Percentiles rank a stretch among this genome's conserved stretches.
phyloP scores from a whole-genome alignment of 64 coral and sea anemone genomes.

The Dendronephthya gigantea region DNA sequence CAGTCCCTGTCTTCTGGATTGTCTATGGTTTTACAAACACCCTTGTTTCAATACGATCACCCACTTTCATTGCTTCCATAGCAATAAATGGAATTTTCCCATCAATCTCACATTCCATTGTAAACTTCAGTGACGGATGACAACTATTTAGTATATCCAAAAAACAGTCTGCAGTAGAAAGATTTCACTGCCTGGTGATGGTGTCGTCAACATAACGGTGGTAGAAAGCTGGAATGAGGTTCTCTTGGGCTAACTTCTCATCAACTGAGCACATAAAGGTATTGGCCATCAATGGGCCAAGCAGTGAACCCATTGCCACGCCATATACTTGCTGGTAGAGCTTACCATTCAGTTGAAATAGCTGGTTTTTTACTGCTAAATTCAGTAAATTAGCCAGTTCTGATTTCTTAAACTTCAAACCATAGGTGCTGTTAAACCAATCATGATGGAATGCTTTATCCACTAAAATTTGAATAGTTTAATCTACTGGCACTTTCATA shows the following conservation, averaged over 20 bases:
- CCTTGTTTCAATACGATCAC: no score
- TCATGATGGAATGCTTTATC: not conserved
- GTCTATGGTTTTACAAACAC: no score
- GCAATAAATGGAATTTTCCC: conserved; percentile 21
- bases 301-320: conserved; percentile 9
- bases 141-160: not conserved
- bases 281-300: conserved; percentile 26
- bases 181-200: not conserved
- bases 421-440: conserved; percentile 15
- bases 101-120: not conserved
- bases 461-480: not conserved
- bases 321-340: conserved; percentile 21
- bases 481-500: not conserved
- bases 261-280: conserved; percentile 8
- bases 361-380: conserved; percentile 20
- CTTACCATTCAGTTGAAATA: conserved; percentile 15
- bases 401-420: not conserved
- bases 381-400: not conserved
- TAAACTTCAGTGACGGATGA: conserved; percentile 23
- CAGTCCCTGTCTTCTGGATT: not conserved
- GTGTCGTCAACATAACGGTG: conserved; percentile 31
- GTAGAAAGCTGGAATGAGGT: conserved; percentile 9
- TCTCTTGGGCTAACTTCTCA: not conserved
- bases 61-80: not conserved
- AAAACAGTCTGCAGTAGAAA: not conserved